These are phyloP conservation scores for Indicator maculatus DNA, from an alignment of 2,113 vertebrate species.

Conservation along the genomic window DNA sequence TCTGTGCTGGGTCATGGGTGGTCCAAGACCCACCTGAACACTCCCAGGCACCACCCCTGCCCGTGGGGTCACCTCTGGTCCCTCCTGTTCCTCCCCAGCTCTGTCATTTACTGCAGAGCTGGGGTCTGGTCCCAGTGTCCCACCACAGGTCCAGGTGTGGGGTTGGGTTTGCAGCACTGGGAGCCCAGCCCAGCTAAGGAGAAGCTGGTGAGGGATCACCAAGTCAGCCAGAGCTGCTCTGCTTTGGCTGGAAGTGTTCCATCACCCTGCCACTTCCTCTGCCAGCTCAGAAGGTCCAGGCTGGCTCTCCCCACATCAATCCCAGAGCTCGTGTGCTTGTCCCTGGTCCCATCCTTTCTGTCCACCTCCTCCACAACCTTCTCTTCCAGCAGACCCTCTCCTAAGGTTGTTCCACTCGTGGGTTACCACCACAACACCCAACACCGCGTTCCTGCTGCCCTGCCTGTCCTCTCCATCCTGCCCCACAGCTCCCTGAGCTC, in stretches of 20 bases:
- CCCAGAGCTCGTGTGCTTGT: background rate
- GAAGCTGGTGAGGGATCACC: rapidly evolving
- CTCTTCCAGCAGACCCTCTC: background rate
- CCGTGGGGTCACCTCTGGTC: background rate
- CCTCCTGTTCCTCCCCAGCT: background rate
- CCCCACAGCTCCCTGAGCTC: background rate
- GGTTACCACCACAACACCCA: background rate
- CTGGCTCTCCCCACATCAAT: rapidly evolving
- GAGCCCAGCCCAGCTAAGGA: background rate
- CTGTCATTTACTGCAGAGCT: too few species aligned
- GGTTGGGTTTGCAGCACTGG: background rate
- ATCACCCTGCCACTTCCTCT: too few species aligned
- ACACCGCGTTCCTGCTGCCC: too few species aligned
- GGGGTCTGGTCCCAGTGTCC: background rate
- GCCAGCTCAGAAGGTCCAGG: background rate
- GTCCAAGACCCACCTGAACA: background rate
- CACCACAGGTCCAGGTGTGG: background rate
- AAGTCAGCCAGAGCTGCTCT: background rate
- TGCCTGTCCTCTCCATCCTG: background rate
- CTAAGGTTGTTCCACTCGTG: background rate
- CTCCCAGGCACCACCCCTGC: too few species aligned
- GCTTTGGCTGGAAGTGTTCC: background rate
- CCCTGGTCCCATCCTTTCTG: background rate
- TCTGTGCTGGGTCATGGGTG: background rate
- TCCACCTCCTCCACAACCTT: background rate